Conservation (phyloP, 2,888 invertebrate species). For the Torymus texanus region DNA sequence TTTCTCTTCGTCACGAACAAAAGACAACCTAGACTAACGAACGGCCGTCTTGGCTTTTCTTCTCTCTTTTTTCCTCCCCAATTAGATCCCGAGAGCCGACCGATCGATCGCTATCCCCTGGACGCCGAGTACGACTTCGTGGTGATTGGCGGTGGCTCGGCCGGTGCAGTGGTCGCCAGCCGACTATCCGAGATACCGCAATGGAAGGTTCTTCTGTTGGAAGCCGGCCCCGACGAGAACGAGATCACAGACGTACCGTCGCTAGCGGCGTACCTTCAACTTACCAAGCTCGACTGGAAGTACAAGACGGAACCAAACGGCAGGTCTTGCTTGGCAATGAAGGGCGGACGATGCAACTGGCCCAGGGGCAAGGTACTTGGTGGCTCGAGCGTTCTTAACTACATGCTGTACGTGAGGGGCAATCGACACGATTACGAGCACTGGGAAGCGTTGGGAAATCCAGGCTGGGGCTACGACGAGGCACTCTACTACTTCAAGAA, state of each 20-base stretch:
- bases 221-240: constrained; percentile 92
- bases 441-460: constrained; percentile 91
- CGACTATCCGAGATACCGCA: constrained; percentile 85
- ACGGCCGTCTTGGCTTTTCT: too few relatives aligned
- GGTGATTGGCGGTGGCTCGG: constrained; percentile 90
- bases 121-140: constrained; percentile 89
- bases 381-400: constrained; percentile 90
- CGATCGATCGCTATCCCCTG: constrained; percentile 82
- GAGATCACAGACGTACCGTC: constrained; percentile 92
- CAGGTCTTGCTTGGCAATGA: constrained; percentile 88
- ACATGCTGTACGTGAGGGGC: constrained; percentile 93
- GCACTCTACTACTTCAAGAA: constrained; percentile 92
- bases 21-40: neutral
- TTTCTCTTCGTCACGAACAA: neutral
- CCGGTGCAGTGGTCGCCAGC: constrained; percentile 91
- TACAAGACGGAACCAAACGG: constrained; percentile 91
- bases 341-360: constrained; percentile 88
- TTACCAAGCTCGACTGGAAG: constrained; percentile 91
- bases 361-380: constrained; percentile 93
- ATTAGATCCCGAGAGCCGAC: constrained; percentile 85
- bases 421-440: constrained; percentile 89
- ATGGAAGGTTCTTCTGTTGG: constrained; percentile 87
- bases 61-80: neutral
- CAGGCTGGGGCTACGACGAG: constrained; percentile 91
- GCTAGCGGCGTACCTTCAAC: constrained; percentile 89